Conservation (phyloP, 2,113 vertebrate species). For the Lontra canadensis region DNA sequence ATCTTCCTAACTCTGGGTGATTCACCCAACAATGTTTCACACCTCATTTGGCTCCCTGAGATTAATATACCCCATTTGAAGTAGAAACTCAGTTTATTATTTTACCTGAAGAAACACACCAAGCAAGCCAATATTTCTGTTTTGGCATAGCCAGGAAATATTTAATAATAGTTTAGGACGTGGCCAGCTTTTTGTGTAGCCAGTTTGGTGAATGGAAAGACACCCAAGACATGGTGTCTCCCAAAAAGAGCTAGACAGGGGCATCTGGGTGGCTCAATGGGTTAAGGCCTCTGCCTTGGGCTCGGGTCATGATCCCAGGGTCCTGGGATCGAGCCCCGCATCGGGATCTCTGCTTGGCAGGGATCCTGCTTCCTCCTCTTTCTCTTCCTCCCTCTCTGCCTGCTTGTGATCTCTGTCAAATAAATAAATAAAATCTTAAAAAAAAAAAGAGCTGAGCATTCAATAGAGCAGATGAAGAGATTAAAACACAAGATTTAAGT, state of each 20-base stretch:
- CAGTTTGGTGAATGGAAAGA: background rate
- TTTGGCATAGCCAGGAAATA: background rate
- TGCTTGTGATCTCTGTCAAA: too few relatives aligned
- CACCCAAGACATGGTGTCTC: background rate
- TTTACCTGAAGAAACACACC: slow-evolving; percentile 10
- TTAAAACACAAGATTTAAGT: background rate
- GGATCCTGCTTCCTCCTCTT: too few relatives aligned
- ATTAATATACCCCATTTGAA: background rate
- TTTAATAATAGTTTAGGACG: background rate
- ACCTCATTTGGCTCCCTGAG: background rate
- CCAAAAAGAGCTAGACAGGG: background rate
- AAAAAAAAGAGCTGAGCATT: background rate
- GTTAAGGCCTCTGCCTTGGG: too few relatives aligned
- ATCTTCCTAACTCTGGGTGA: background rate
- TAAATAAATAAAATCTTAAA: too few relatives aligned
- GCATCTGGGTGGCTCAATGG: too few relatives aligned
- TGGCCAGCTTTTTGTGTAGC: background rate
- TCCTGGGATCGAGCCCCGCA: too few relatives aligned
- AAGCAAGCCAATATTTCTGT: background rate
- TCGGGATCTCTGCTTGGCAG: too few relatives aligned
- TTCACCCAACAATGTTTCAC: background rate
- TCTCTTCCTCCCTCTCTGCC: too few relatives aligned
- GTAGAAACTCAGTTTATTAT: background rate
- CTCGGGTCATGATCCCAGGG: too few relatives aligned
- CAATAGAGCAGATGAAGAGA: background rate